Percentiles rank a stretch among this genome's conserved stretches.
phyloP scores from a whole-genome alignment of 2,888 invertebrate genomes.

The Cephus pygmeus region DNA sequence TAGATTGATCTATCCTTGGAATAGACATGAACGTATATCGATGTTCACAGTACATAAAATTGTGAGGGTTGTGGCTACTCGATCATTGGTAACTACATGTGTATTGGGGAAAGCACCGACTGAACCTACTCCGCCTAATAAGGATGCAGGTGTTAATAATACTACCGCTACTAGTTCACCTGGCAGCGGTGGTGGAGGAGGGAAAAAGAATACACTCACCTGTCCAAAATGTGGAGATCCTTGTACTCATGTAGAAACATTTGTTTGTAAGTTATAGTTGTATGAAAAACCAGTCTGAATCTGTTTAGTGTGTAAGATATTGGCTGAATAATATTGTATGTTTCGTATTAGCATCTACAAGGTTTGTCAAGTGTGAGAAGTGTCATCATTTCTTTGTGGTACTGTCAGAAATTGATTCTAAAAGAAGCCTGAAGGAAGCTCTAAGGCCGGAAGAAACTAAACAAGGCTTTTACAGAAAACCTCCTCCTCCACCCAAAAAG shows the following conservation, averaged over 20 bases:
- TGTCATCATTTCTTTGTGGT: slow-evolving; percentile 98
- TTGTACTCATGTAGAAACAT: slow-evolving; percentile 97
- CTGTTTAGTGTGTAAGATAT: neutral
- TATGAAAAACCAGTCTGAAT: neutral
- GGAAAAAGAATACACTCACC: slow-evolving; percentile 82
- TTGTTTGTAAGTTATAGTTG: slow-evolving; percentile 78
- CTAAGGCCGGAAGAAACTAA: slow-evolving; percentile 73
- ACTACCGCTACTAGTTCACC: slow-evolving; percentile 30
- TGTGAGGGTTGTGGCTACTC: slow-evolving; percentile 53
- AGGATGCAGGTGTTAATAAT: slow-evolving; percentile 39
- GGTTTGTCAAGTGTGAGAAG: slow-evolving; percentile 98
- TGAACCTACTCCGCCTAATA: slow-evolving; percentile 56
- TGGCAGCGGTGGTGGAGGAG: slow-evolving; percentile 67
- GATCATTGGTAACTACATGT: slow-evolving; percentile 51
- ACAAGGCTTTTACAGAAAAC: slow-evolving; percentile 80
- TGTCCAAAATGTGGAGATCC: slow-evolving; percentile 98
- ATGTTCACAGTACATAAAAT: slow-evolving; percentile 56
- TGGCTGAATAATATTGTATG: neutral
- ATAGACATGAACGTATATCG: neutral
- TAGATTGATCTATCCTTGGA: neutral
- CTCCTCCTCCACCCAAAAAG: slow-evolving; percentile 95
- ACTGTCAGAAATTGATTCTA: slow-evolving; percentile 91
- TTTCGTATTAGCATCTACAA: slow-evolving; percentile 76
- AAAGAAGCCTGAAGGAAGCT: slow-evolving; percentile 86
- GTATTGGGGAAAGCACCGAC: slow-evolving; percentile 55